Conservation (phyloP, 1,140 invertebrate genomes). For the Apocrypta bakeri region DNA sequence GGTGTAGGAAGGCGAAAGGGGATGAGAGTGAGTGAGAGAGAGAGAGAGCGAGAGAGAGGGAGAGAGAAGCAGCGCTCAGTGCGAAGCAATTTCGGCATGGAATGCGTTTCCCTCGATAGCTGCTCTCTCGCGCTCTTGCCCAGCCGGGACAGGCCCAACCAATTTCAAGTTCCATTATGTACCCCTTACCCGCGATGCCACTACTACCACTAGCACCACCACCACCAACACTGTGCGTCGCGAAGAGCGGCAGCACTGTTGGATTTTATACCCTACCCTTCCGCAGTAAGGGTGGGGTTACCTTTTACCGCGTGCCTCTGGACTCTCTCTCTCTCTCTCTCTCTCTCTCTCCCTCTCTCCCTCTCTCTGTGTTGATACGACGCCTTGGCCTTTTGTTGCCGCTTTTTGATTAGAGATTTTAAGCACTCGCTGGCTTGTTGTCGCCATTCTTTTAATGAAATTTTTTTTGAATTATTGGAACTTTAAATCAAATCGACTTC, state of each 20-base stretch:
- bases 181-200: conserved; percentile 55
- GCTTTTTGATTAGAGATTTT: neutral
- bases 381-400: neutral
- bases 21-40: no score
- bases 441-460: no score
- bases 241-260: neutral
- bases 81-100: conserved; percentile 72
- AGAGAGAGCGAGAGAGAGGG: neutral
- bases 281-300: neutral
- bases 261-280: conserved; percentile 23
- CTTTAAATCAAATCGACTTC: no score
- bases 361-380: neutral
- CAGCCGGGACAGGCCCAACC: conserved; percentile 72
- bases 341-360: no score
- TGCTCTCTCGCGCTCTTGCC: conserved; percentile 59
- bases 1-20: neutral
- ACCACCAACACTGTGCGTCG: neutral
- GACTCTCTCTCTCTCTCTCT: no score
- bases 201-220: neutral
- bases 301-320: neutral
- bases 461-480: no score
- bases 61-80: conserved; percentile 53
- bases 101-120: conserved; percentile 73
- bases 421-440: no score
- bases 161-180: conserved; percentile 75